These are phyloP conservation scores for Pholis gunnellus DNA, from an alignment of 2,113 vertebrate genomes.

Conservation along the genomic window DNA sequence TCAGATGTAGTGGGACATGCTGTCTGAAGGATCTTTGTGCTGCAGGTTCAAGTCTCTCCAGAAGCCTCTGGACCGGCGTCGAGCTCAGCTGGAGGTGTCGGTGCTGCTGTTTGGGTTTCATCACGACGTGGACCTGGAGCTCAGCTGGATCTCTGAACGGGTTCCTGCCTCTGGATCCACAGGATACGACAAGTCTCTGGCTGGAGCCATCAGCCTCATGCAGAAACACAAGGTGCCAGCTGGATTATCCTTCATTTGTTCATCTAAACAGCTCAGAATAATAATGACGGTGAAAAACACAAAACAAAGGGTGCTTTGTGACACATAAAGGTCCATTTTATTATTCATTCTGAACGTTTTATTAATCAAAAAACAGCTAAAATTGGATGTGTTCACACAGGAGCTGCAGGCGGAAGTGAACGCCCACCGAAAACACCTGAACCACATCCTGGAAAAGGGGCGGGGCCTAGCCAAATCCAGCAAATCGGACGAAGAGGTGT, in stretches of 20 bases:
- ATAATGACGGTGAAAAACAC: too few relatives aligned
- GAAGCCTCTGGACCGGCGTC: constrained; percentile 81
- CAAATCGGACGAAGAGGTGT: constrained; percentile 80
- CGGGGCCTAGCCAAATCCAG: constrained; percentile 69
- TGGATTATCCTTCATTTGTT: not conserved
- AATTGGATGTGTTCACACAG: constrained; percentile 68
- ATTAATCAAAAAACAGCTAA: not conserved
- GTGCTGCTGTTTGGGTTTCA: constrained; percentile 87
- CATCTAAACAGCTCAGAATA: too few relatives aligned
- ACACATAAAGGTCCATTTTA: not conserved
- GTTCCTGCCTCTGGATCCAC: constrained; percentile 75
- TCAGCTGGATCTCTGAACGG: constrained; percentile 89
- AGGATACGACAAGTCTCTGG: constrained; percentile 79
- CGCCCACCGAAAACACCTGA: constrained; percentile 84
- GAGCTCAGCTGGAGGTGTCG: constrained; percentile 83
- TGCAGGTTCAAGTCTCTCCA: constrained; percentile 90
- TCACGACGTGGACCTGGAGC: constrained; percentile 86
- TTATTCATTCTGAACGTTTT: not conserved
- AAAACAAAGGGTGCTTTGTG: too few relatives aligned
- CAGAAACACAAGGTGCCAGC: constrained; percentile 88
- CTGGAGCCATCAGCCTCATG: constrained; percentile 81
- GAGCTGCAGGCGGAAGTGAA: constrained; percentile 87
- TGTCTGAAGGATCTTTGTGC: not conserved
- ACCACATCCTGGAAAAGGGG: constrained; percentile 84
- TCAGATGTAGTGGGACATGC: not conserved